These are phyloP conservation scores for Monodelphis domestica DNA, from an alignment of 2,797 vertebrate species.

Conservation along the genomic window DNA sequence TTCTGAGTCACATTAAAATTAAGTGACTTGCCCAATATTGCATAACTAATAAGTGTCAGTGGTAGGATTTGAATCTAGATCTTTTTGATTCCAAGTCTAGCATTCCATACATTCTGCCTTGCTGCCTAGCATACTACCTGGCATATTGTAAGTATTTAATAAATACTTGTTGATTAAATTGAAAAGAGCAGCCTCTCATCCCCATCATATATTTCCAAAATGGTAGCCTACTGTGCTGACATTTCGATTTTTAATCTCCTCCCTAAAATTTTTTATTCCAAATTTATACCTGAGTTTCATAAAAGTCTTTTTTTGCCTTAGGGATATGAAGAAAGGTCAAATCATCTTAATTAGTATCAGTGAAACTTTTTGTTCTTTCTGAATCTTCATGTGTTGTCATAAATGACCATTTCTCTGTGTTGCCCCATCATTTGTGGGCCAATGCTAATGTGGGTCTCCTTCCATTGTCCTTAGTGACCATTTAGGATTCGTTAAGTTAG, in stretches of 20 bases:
- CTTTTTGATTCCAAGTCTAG: background rate
- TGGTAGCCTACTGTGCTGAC: background rate
- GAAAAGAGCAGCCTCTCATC: background rate
- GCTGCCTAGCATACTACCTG: background rate
- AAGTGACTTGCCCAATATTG: background rate
- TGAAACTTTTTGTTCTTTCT: background rate
- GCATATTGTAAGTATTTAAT: background rate
- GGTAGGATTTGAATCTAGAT: background rate
- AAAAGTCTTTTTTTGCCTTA: conserved; percentile 24
- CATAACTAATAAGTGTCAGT: background rate
- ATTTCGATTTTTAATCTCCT: background rate
- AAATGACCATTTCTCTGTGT: background rate
- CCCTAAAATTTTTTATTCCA: conserved; percentile 31
- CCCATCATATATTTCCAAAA: background rate
- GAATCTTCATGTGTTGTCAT: background rate
- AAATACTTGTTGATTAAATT: background rate
- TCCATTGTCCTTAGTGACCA: conserved; percentile 37
- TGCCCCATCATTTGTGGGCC: conserved; percentile 37
- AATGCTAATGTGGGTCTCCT: background rate
- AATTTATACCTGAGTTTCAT: background rate
- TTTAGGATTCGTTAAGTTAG: conserved; percentile 40
- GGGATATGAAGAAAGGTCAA: conserved; percentile 15
- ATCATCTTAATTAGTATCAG: background rate
- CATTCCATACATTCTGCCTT: background rate
- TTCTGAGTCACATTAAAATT: background rate